phyloP scores from a whole-genome alignment of 1,140 invertebrate species.

The Camponotus pennsylvanicus region DNA sequence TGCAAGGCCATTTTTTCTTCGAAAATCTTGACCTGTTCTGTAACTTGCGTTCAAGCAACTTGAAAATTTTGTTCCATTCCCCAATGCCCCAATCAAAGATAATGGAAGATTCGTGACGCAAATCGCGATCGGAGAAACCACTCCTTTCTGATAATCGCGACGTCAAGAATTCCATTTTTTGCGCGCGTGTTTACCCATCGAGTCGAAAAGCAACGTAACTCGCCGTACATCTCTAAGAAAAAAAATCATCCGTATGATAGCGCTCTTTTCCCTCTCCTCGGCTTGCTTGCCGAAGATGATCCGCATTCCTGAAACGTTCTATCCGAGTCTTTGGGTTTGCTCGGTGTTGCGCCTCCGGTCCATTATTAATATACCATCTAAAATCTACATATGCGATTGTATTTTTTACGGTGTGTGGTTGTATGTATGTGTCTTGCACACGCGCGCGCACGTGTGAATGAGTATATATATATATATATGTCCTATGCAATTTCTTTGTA shows the following conservation, averaged over 20 bases:
- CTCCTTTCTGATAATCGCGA: not conserved
- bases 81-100: not conserved
- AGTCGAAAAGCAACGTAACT: slow-evolving; percentile 86
- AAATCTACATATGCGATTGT: not conserved
- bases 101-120: slow-evolving; percentile 1
- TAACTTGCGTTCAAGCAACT: not conserved
- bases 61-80: not conserved
- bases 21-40: slow-evolving; percentile 5
- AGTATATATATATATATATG: not conserved
- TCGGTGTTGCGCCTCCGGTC: slow-evolving; percentile 27
- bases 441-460: not conserved
- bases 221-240: slow-evolving; percentile 77
- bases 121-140: slow-evolving; percentile 5
- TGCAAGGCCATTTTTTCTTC: not conserved
- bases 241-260: slow-evolving; percentile 60
- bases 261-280: slow-evolving; percentile 6
- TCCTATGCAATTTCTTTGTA: not conserved
- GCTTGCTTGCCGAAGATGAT: slow-evolving; percentile 34
- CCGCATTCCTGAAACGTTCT: slow-evolving; percentile 84
- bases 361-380: slow-evolving; percentile 23
- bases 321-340: slow-evolving; percentile 83
- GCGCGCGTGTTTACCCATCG: slow-evolving; percentile 73
- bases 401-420: not conserved
- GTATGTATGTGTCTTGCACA: not conserved
- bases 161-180: slow-evolving; percentile 31